A percentile compares a stretch with the other conserved stretches of the same genome.
These are phyloP conservation scores for Meloidogyne exigua DNA, from an alignment of 1,140 invertebrate species.

Conservation along the genomic window DNA sequence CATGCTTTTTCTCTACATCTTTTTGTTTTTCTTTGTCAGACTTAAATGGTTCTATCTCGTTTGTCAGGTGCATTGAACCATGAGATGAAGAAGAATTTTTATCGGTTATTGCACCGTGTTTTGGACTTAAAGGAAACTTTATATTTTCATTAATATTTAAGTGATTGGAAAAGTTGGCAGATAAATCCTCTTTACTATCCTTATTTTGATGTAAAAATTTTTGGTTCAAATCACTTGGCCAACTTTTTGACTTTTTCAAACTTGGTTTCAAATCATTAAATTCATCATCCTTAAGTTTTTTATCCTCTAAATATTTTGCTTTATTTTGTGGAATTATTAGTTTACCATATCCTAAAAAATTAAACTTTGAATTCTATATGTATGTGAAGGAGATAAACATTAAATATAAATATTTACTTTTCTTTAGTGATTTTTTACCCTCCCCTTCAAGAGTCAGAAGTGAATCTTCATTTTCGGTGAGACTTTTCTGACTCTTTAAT, in stretches of 20 bases:
- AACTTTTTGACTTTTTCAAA: background rate
- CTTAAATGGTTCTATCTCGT: background rate
- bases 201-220: background rate
- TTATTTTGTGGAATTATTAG: background rate
- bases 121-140: no score
- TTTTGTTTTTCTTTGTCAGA: background rate
- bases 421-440: no score
- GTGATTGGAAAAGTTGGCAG: background rate
- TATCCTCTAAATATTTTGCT: background rate
- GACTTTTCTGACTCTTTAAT: background rate
- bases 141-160: background rate
- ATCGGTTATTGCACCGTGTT: no score
- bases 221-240: background rate
- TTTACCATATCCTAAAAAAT: no score
- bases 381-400: no score
- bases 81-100: no score
- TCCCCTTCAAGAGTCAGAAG: no score
- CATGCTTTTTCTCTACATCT: background rate
- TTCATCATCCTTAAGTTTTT: background rate
- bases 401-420: no score
- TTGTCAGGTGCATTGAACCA: no score
- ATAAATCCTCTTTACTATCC: background rate
- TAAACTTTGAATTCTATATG: no score
- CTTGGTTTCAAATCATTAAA: background rate
- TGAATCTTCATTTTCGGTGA: background rate